Percentiles rank a stretch among this genome's conserved stretches.
Evolutionary conservation across 30 jellyfish, hydroid and myxozoan species (phyloP).

Genomic region (Aurelia sp.): DNA sequence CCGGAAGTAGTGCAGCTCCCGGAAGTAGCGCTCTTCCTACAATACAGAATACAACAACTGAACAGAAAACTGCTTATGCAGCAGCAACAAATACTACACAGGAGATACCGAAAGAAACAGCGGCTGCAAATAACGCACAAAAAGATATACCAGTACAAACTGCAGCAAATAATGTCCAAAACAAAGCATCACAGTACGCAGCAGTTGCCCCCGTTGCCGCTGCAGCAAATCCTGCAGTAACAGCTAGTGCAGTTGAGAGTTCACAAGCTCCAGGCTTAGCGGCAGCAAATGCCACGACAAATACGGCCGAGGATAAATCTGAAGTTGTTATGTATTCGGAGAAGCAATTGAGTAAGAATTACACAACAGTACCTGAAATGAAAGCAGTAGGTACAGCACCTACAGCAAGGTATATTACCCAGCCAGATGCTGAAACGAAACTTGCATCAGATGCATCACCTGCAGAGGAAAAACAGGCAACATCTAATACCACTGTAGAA

Average conservation of each 20-base stretch:
- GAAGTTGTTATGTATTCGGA: slow-evolving; percentile 72
- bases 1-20: no score
- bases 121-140: neutral
- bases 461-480: neutral
- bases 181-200: no score
- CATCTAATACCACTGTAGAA: neutral
- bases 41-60: no score
- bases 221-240: no score
- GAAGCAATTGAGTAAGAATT: slow-evolving; percentile 24
- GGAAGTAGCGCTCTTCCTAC: no score
- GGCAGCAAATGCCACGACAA: slow-evolving; percentile 34
- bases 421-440: neutral
- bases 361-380: slow-evolving; percentile 17
- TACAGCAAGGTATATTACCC: slow-evolving; percentile 21
- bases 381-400: slow-evolving; percentile 6
- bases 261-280: neutral
- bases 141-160: no score
- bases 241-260: slow-evolving; percentile 4
- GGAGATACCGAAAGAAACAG: slow-evolving; percentile 1
- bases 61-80: no score
- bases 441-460: neutral
- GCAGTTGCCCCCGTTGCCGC: neutral
- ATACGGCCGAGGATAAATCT: slow-evolving; percentile 45
- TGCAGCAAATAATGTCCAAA: neutral
- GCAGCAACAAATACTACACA: no score